Evolutionary conservation across 2,888 invertebrate species (phyloP), one percentile per base, ranked within the genome.

Genomic region (Salpingus planirostris): DNA sequence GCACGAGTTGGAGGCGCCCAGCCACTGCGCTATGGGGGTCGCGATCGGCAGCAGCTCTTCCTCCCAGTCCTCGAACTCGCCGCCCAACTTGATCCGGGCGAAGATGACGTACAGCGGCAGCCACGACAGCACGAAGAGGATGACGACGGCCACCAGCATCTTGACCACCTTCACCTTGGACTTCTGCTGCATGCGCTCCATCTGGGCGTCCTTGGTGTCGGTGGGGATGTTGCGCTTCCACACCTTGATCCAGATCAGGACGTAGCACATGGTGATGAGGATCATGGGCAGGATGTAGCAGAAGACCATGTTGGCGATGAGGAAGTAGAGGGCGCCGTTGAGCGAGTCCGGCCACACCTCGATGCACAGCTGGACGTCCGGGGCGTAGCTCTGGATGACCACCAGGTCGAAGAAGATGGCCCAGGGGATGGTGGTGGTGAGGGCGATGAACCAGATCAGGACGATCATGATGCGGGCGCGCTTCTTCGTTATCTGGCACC

Each of bases 151-250:
- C 1, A 91, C 82, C 37, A 93, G 69, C 93, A 93, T 93, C 68
- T 92, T 92, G 12, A 92, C 84, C 24, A 91, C 92, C 65, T 91
- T 91, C 21, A 91, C 86, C 69, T 92, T 92, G 24, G 91, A 91
- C 64, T 89, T 89, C 54, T 92, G 89, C 60, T 90, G 89, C 80
- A 91, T 86, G 45, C 85, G 75, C 61, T 89, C 88, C 81, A 90
- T 86, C 57, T 87, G 87, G 3, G 85, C 87, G 55, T 89, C 89
- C 63, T 87, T 89, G 8, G 89, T 85, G 57, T 91, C 90, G 0
- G 88, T 86, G 1, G 92, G 92, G 44, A 92, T 91, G 43, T 86
- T 75, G 21, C 93, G 71, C 42, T 84, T 78, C 74, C 85, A 89
- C 4, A 91, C 59, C 28, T 88, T 87, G 50, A 90, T 79, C 81